These are phyloP conservation scores for Gambusia affinis DNA, from an alignment of 2,113 vertebrate species.

Conservation along the genomic window DNA sequence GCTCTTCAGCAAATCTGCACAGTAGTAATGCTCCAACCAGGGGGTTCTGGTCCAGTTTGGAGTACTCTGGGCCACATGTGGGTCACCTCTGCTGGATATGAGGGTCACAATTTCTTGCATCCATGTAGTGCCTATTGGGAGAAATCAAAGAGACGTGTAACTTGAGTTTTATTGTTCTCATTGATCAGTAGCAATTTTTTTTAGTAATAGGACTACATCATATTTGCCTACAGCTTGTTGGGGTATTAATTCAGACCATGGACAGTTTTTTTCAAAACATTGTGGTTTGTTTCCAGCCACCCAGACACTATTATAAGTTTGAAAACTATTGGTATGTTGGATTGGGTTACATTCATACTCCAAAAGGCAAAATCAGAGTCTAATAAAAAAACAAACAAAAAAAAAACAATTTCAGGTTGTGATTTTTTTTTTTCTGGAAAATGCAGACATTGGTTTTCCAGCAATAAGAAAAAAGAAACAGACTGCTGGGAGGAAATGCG, in stretches of 20 bases:
- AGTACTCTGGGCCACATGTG: slow-evolving; percentile 65
- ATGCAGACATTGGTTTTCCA: background rate
- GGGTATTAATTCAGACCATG: background rate
- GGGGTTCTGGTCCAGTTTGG: slow-evolving; percentile 86
- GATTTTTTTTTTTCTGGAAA: background rate
- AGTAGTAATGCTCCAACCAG: slow-evolving; percentile 88
- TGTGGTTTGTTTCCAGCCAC: background rate
- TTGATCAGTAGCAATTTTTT: background rate
- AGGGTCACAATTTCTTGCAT: slow-evolving; percentile 88
- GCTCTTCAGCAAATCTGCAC: slow-evolving; percentile 46
- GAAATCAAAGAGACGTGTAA: background rate
- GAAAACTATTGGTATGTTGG: background rate
- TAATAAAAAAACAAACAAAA: background rate
- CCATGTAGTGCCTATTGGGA: slow-evolving; percentile 87
- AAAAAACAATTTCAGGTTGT: background rate
- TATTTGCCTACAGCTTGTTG: background rate
- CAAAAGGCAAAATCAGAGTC: background rate
- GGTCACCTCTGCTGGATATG: slow-evolving; percentile 76
- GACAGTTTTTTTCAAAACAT: background rate
- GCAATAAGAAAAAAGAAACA: background rate
- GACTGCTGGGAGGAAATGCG: background rate
- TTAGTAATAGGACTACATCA: background rate
- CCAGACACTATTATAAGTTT: background rate
- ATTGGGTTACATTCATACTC: background rate
- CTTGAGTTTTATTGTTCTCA: background rate